Conservation (phyloP, 2,888 invertebrate species). For the Rotaria macrura region DNA sequence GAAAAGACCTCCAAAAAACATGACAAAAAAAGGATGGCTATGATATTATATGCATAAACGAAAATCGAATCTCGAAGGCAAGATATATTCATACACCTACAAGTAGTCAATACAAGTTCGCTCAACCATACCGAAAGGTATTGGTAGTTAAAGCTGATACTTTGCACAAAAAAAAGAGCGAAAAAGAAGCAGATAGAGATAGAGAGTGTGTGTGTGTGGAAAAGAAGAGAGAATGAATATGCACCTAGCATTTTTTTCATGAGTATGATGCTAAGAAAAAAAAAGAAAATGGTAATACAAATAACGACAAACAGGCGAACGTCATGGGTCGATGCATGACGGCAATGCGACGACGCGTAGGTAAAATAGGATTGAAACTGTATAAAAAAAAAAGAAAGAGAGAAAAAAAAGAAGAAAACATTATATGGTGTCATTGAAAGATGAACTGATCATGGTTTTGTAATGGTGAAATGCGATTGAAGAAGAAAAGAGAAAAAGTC, state of each 20-base stretch:
- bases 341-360: not conserved
- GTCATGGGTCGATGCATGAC: not conserved
- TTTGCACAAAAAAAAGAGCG: not conserved
- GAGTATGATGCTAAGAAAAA: not conserved
- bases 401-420: not conserved
- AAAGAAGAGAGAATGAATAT: not conserved
- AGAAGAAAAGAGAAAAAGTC: no score
- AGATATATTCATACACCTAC: not conserved
- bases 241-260: not conserved
- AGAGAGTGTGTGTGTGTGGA: no score
- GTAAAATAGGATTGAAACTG: not conserved
- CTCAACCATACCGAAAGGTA: not conserved
- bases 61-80: not conserved
- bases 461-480: not conserved
- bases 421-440: not conserved
- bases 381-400: not conserved
- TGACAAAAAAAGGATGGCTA: not conserved
- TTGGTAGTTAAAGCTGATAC: not conserved
- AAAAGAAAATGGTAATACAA: no score
- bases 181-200: not conserved
- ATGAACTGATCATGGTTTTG: not conserved
- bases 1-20: not conserved
- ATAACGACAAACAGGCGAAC: not conserved
- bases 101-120: not conserved
- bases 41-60: not conserved